Conservation (phyloP, 2,113 vertebrate species). For the Antigone vipio region DNA sequence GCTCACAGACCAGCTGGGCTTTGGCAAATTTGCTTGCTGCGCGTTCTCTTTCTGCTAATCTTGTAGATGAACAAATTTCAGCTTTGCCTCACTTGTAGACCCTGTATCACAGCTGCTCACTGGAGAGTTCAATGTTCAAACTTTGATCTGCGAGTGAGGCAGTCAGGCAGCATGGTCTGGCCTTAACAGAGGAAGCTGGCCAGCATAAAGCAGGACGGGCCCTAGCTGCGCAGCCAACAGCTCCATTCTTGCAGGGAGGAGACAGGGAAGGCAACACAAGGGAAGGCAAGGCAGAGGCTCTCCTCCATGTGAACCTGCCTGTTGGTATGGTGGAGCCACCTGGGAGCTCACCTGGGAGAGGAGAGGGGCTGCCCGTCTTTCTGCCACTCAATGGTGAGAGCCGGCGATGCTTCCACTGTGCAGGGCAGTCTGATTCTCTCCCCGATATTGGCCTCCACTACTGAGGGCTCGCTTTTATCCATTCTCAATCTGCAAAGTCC, state of each 20-base stretch:
- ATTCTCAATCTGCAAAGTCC: conserved; percentile 80
- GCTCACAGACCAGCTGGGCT: background rate
- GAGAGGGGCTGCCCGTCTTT: conserved; percentile 78
- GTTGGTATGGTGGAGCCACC: accelerated
- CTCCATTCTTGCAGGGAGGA: background rate
- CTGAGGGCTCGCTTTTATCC: conserved; percentile 72
- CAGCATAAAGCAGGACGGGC: background rate
- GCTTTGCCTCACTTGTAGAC: background rate
- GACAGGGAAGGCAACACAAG: background rate
- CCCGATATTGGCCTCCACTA: conserved; percentile 78
- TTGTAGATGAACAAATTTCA: background rate
- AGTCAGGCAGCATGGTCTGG: background rate
- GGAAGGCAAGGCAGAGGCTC: background rate
- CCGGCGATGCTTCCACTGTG: conserved; percentile 67
- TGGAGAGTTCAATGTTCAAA: background rate
- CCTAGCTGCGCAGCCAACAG: background rate
- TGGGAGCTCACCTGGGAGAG: conserved; percentile 80
- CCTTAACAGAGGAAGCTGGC: background rate
- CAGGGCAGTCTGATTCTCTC: conserved; percentile 82
- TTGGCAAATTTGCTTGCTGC: background rate
- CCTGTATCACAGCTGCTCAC: background rate
- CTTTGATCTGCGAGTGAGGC: background rate
- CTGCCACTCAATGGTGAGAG: conserved; percentile 83
- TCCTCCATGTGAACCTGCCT: background rate
- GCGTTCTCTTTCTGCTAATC: background rate